A percentile compares a stretch with the other conserved stretches of the same genome.
phyloP scores from a whole-genome alignment of 2,797 vertebrate genomes.

The Pangasius macronema region DNA sequence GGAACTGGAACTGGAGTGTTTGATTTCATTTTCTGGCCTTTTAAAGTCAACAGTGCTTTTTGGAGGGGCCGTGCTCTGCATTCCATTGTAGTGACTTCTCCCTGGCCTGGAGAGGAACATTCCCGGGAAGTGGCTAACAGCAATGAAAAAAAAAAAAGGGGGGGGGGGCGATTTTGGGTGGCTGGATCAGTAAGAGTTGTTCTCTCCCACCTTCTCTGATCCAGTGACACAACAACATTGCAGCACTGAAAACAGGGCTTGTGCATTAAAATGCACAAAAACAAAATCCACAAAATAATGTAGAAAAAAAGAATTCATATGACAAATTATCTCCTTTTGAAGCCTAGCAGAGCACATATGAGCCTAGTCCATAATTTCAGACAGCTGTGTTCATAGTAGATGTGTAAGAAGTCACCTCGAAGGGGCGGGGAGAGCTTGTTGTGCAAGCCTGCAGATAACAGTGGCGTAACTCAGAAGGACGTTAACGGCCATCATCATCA shows the following conservation, averaged over 20 bases:
- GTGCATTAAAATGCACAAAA: conserved; percentile 2
- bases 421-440: conserved; percentile 16
- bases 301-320: not conserved
- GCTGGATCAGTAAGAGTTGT: conserved; percentile 33
- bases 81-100: conserved; percentile 77
- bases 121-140: conserved; percentile 76
- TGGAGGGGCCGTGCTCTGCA: conserved; percentile 66
- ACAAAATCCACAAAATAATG: not conserved
- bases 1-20: conserved; percentile 17
- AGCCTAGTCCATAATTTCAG: conserved; percentile 5
- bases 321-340: not conserved
- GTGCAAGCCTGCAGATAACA: conserved; percentile 46
- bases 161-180: not conserved
- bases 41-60: conserved; percentile 76
- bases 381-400: conserved; percentile 18
- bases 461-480: conserved; percentile 47
- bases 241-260: conserved; percentile 4
- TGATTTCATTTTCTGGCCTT: conserved; percentile 68
- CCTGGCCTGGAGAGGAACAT: conserved; percentile 71
- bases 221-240: conserved; percentile 33
- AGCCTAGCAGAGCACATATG: not conserved
- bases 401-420: conserved; percentile 23
- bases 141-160: conserved; percentile 34
- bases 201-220: conserved; percentile 43
- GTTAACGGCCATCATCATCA: conserved; percentile 49